These are phyloP conservation scores for Lophius americanus DNA, from an alignment of 2,797 vertebrate species.

Conservation along the genomic window DNA sequence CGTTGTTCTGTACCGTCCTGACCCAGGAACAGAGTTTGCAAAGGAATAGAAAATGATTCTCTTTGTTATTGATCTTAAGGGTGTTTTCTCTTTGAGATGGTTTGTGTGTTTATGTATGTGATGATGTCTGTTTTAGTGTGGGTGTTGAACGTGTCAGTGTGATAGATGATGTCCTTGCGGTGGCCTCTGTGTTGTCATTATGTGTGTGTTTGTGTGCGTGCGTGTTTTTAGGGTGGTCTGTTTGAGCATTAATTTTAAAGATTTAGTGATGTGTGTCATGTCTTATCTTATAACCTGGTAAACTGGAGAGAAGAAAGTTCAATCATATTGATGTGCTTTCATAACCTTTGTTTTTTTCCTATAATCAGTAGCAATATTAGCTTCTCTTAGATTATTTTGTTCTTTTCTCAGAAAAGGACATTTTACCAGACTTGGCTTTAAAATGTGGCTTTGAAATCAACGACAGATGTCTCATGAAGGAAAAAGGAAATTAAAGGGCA, in stretches of 20 bases:
- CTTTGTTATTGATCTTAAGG: constrained; percentile 19
- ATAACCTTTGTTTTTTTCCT: constrained; percentile 10
- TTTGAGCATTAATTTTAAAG: constrained; percentile 42
- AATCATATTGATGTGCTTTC: constrained; percentile 31
- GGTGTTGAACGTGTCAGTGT: constrained; percentile 48
- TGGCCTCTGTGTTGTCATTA: constrained; percentile 54
- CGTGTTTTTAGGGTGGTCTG: constrained; percentile 24
- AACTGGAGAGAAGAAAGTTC: constrained; percentile 14
- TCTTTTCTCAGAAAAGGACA: constrained; percentile 13
- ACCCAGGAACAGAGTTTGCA: constrained; percentile 13
- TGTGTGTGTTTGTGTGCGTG: constrained; percentile 39
- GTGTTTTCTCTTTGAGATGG: constrained; percentile 35
- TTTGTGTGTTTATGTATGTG: constrained; percentile 2
- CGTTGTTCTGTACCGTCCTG: not conserved
- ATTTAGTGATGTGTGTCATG: constrained; percentile 22
- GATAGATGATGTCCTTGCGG: constrained; percentile 67
- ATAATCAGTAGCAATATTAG: constrained; percentile 1
- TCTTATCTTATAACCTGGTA: constrained; percentile 34
- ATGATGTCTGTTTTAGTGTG: constrained; percentile 41
- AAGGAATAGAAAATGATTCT: constrained; percentile 12
- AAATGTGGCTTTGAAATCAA: constrained; percentile 12
- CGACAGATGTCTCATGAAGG: constrained; percentile 1
- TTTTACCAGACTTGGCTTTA: not conserved
- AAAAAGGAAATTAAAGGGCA: constrained; percentile 23
- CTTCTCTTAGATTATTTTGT: constrained; percentile 9